Evolutionary conservation across 2,888 invertebrate genomes (phyloP).

Genomic region (Cosmopolites sordidus): DNA sequence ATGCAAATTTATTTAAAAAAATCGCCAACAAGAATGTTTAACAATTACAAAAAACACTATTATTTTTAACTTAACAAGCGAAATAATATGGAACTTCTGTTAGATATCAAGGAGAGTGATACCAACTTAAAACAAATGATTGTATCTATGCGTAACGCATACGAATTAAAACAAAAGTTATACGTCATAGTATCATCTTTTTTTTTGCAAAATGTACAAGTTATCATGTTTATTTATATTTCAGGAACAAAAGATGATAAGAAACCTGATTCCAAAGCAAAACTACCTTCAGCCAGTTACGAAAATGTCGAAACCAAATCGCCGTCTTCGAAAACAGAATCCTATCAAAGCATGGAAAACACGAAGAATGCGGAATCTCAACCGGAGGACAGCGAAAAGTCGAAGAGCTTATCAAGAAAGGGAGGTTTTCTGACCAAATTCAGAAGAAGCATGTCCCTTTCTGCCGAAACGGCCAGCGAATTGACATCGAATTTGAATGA

Average conservation of each 20-base stretch:
- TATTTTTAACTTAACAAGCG: too few species aligned
- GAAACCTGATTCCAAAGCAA: constrained; percentile 8
- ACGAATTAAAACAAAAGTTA: too few species aligned
- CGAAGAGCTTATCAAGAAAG: constrained; percentile 14
- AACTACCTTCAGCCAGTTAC: constrained; percentile 4
- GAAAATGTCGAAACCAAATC: constrained; percentile 17
- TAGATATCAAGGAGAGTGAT: too few species aligned
- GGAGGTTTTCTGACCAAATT: constrained; percentile 53
- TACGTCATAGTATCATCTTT: too few species aligned
- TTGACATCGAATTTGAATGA: constrained; percentile 47
- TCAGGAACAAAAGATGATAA: constrained; percentile 17
- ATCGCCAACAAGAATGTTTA: too few species aligned
- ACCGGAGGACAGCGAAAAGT: constrained; percentile 15
- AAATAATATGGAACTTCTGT: too few species aligned
- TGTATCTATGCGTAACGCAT: too few species aligned
- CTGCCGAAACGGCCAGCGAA: constrained; percentile 53
- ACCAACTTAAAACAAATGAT: too few species aligned
- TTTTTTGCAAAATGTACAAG: too few species aligned
- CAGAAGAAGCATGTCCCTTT: constrained; percentile 57
- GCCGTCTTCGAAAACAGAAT: constrained; percentile 5
- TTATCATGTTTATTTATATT: neutral
- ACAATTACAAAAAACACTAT: too few species aligned
- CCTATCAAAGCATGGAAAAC: constrained; percentile 17
- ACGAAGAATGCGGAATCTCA: constrained; percentile 17
- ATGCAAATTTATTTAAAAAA: too few species aligned